A percentile compares a stretch with the other conserved stretches of the same genome.
Conservation (phyloP, 2,797 vertebrate genomes). For the Acropternis orthonyx region DNA sequence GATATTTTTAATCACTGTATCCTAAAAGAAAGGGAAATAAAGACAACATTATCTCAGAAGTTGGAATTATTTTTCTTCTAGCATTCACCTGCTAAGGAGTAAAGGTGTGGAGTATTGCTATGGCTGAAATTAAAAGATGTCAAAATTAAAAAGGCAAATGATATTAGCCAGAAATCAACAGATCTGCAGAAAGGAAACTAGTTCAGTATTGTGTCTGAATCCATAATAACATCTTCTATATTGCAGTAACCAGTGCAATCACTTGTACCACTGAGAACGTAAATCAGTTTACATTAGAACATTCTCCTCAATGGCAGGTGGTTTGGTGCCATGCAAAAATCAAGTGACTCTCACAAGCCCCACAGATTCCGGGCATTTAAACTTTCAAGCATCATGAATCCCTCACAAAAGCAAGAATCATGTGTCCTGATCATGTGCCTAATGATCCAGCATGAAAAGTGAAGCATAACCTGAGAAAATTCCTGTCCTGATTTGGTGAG, state of each 20-base stretch:
- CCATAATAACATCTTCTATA: background rate
- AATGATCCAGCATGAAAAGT: background rate
- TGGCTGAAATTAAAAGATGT: background rate
- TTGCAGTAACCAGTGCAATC: background rate
- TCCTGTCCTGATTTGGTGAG: background rate
- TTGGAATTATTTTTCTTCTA: background rate
- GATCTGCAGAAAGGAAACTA: background rate
- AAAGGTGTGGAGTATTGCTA: background rate
- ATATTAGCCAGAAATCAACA: background rate
- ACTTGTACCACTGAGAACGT: background rate
- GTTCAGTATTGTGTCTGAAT: background rate
- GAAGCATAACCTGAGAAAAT: background rate
- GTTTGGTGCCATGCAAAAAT: background rate
- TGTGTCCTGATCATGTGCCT: background rate
- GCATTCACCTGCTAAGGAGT: background rate
- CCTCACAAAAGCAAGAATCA: background rate
- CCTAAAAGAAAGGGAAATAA: background rate
- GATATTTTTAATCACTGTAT: background rate
- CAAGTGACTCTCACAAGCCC: background rate
- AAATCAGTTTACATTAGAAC: background rate
- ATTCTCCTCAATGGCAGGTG: background rate
- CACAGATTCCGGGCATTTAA: background rate
- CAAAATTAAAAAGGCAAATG: background rate
- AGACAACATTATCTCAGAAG: background rate
- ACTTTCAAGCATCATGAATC: background rate